Conservation (phyloP, 2,113 vertebrate genomes). For the Panthera tigris region DNA sequence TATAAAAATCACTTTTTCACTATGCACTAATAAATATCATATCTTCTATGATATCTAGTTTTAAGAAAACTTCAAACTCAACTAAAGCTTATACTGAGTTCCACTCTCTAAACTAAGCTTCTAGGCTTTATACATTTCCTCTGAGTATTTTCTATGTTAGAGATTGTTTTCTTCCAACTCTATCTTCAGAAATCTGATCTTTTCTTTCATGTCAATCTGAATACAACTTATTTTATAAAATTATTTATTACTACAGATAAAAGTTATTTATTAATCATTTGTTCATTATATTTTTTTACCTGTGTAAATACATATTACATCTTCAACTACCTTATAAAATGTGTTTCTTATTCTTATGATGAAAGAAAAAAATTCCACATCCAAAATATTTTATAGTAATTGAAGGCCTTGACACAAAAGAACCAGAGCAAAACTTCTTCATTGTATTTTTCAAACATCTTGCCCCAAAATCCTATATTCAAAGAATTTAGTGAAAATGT, state of each 20-base stretch:
- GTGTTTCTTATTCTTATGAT: neutral
- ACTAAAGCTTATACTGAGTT: neutral
- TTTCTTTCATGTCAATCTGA: neutral
- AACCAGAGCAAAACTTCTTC: neutral
- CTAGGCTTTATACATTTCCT: neutral
- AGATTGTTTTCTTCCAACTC: neutral
- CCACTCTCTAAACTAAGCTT: neutral
- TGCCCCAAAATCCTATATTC: neutral
- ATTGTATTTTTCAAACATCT: neutral
- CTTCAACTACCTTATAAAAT: neutral
- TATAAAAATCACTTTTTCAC: neutral
- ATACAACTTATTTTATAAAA: neutral
- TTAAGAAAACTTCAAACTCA: neutral
- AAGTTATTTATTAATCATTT: neutral
- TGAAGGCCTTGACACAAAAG: neutral
- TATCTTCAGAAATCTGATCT: neutral
- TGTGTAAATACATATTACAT: neutral
- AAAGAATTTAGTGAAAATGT: neutral
- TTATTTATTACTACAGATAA: neutral
- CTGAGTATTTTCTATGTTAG: neutral
- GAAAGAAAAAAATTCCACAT: neutral
- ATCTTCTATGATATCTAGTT: neutral
- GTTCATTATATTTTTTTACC: neutral
- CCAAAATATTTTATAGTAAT: neutral
- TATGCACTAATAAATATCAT: neutral